Evolutionary conservation across 37 sponge, comb jelly and placozoan genomes (phyloP).

Genomic region (Beroe forskalii): DNA sequence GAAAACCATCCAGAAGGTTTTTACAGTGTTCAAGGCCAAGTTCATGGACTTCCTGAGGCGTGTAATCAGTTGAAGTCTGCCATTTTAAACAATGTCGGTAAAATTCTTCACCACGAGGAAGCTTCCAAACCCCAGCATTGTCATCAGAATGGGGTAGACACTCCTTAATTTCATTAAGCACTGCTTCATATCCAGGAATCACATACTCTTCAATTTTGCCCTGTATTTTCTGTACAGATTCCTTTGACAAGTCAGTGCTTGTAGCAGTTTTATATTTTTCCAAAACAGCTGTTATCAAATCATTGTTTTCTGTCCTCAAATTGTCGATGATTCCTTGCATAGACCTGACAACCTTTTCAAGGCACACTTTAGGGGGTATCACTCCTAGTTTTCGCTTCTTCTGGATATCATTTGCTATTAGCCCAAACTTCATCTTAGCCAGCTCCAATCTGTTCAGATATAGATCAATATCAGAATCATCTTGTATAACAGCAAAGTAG

Average conservation of each 20-base stretch:
- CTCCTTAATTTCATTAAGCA: not conserved
- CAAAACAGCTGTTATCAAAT: constrained; percentile 9
- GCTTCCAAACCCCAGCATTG: constrained; percentile 50
- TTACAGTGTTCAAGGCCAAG: not conserved
- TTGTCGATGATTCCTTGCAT: not conserved
- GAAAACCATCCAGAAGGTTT: not conserved
- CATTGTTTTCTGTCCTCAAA: not conserved
- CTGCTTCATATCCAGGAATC: constrained; percentile 3
- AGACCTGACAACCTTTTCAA: constrained; percentile 25
- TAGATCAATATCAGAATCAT: constrained; percentile 42
- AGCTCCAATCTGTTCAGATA: constrained; percentile 21
- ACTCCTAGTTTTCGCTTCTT: constrained; percentile 37
- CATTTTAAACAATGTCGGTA: constrained; percentile 27
- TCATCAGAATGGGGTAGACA: not conserved
- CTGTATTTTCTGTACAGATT: not conserved
- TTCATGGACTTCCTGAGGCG: constrained; percentile 32
- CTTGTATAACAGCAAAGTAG: constrained; percentile 14
- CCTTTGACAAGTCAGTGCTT: constrained; percentile 10
- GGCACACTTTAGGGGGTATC: constrained; percentile 45
- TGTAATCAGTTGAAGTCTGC: constrained; percentile 24
- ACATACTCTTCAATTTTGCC: not conserved
- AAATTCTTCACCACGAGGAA: not conserved
- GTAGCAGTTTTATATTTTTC: constrained; percentile 4
- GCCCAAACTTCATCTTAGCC: not conserved
- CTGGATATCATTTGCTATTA: constrained; percentile 11